Conservation (phyloP, 2,113 vertebrate species). For the Mystacornis crossleyi region DNA sequence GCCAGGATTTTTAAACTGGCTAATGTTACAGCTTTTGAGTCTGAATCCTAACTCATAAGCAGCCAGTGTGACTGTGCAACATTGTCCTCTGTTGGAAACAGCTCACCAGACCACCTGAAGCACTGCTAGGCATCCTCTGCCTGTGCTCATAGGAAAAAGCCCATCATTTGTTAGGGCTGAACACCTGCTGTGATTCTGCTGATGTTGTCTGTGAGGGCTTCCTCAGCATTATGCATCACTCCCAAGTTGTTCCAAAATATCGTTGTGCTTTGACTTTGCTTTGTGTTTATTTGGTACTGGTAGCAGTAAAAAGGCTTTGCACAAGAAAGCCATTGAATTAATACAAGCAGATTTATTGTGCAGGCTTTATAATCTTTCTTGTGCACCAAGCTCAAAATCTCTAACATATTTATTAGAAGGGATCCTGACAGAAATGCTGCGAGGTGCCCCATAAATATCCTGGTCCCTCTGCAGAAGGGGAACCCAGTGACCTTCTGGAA, state of each 20-base stretch:
- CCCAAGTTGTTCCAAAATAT: background rate
- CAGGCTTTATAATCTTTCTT: constrained; percentile 4
- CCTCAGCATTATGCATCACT: background rate
- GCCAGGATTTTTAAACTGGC: background rate
- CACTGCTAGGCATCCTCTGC: background rate
- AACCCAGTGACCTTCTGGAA: constrained; percentile 7
- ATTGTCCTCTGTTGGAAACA: constrained; percentile 56
- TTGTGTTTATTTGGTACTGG: background rate
- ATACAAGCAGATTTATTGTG: constrained; percentile 31
- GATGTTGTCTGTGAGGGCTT: background rate
- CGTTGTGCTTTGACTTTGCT: background rate
- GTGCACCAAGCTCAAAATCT: constrained; percentile 4
- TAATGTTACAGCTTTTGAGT: background rate
- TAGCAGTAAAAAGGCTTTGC: constrained; percentile 38
- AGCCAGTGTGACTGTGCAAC: constrained; percentile 28
- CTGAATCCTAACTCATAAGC: background rate
- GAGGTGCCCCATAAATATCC: background rate
- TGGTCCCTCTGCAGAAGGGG: background rate
- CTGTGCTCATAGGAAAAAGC: background rate
- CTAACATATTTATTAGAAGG: background rate
- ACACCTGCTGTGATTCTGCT: background rate
- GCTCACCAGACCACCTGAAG: background rate
- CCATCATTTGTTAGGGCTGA: background rate
- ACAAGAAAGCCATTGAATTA: constrained; percentile 44
- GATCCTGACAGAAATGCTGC: background rate